Evolutionary conservation across 2,113 vertebrate species (phyloP), one percentile per base, ranked within the genome.

Genomic region (Tauraco erythrolophus): DNA sequence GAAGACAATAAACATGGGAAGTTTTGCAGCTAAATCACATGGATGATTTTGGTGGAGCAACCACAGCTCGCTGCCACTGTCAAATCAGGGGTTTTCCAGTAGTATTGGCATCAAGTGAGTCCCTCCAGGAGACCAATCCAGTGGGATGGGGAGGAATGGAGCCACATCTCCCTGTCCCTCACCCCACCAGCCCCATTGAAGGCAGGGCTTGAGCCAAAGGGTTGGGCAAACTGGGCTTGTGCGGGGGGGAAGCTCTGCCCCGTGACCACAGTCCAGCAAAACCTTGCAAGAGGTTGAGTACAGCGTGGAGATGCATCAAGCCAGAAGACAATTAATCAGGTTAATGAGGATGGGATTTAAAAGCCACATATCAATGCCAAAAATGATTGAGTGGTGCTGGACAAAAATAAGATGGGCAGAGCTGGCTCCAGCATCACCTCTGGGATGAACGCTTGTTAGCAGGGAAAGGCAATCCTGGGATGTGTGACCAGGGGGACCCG

Each of bases 401-500:
- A 19, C 69, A 60, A 74, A 48, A 43, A 2, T 48, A 11, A 19
- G 1, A 2, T 0, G 45, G 72, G 77, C 74, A 66, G 68, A 62
- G 50, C 31, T 3, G 66, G 84, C 30, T 37, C 39, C 28, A 50
- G 54, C 1, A 2, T 12, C 6, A 35, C 45, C 33, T 74, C 69
- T 65, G 89, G 57, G 80, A 51, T 21, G 33, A 25, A 31, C 0
- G 4, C 56, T 48, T 51, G n/a, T 25, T 12, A n/a, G 62, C 53
- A 25, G 69, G 68, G 71, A 53, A 60, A 68, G 3, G 30, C 35
- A 41, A 28, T 35, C 35, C 62, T 43, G 88, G 88, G 72, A n/a
- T 3, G 1, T 1, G 45, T 11, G 82, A 45, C 22, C 33, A 41
- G 37, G 58, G n/a, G 19, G 39, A 62, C 23, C 33, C 0, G 0